A percentile compares a stretch with the other conserved stretches of the same genome.
These are phyloP conservation scores for Corythaixoides concolor DNA, from an alignment of 2,113 vertebrate genomes.

Conservation along the genomic window DNA sequence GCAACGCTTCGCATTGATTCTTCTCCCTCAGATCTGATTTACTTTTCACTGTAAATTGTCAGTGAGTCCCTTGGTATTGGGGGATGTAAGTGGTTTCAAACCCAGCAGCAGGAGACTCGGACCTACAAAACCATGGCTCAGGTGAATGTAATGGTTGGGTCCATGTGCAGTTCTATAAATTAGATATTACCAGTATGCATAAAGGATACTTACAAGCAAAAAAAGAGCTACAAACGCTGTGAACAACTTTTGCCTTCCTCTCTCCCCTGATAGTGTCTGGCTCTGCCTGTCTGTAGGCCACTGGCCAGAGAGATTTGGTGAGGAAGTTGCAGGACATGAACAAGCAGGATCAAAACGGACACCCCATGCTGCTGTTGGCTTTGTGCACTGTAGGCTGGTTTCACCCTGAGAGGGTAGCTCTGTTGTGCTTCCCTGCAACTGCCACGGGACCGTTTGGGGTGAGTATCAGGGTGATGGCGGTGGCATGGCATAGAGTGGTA, in stretches of 20 bases:
- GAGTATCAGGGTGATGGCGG: neutral
- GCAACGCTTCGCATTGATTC: neutral
- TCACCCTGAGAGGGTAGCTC: neutral
- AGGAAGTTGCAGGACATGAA: neutral
- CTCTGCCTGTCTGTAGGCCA: neutral
- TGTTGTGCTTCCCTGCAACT: neutral
- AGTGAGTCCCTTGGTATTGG: neutral
- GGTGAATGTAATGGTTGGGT: neutral
- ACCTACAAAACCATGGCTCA: neutral
- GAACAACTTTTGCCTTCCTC: neutral
- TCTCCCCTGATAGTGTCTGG: rapidly evolving
- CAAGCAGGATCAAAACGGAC: neutral
- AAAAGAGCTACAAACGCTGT: neutral
- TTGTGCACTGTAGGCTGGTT: neutral
- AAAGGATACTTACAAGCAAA: neutral
- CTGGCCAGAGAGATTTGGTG: neutral
- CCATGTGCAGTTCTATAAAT: neutral
- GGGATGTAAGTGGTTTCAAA: neutral
- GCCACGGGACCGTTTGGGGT: neutral
- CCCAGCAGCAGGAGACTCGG: neutral
- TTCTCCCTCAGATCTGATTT: neutral
- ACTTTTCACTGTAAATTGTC: neutral
- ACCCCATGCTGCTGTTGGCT: neutral
- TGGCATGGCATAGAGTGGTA: neutral
- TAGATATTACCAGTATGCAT: neutral